Evolutionary conservation across 2,113 vertebrate species (phyloP).

Genomic region (Leptosomus discolor): DNA sequence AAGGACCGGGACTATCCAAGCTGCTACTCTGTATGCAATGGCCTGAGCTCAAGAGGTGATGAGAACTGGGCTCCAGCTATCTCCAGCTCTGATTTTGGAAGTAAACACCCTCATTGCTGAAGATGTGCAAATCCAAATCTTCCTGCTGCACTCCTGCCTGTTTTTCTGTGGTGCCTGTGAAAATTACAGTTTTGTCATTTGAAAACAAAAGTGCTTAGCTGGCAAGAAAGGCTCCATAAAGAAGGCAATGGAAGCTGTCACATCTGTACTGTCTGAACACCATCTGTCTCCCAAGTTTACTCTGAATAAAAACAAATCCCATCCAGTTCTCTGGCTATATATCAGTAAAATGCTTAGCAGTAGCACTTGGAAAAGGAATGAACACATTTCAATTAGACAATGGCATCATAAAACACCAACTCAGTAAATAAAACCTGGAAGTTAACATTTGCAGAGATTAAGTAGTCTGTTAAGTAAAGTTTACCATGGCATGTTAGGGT

Average conservation of each 20-base stretch:
- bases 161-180: neutral
- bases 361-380: constrained; percentile 45
- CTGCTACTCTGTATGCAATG: neutral
- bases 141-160: neutral
- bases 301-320: constrained; percentile 44
- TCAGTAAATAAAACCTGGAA: constrained; percentile 45
- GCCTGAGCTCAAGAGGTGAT: neutral
- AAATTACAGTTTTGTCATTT: constrained; percentile 17
- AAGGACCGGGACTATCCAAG: neutral
- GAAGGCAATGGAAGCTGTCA: constrained; percentile 41
- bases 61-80: neutral
- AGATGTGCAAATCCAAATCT: neutral
- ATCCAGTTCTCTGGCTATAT: constrained; percentile 16
- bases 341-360: constrained; percentile 50
- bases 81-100: neutral
- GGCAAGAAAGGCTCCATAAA: constrained; percentile 57
- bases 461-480: constrained; percentile 67
- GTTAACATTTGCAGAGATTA: constrained; percentile 56
- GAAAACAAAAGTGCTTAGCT: constrained; percentile 32
- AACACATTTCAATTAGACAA: constrained; percentile 62
- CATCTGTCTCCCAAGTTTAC: constrained; percentile 66
- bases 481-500: neutral
- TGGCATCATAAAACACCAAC: constrained; percentile 40
- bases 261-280: constrained; percentile 58
- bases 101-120: neutral